Percentiles rank a stretch among this genome's conserved stretches.
Conservation (phyloP, 2,888 invertebrate genomes). For the Micropterix aruncella region DNA sequence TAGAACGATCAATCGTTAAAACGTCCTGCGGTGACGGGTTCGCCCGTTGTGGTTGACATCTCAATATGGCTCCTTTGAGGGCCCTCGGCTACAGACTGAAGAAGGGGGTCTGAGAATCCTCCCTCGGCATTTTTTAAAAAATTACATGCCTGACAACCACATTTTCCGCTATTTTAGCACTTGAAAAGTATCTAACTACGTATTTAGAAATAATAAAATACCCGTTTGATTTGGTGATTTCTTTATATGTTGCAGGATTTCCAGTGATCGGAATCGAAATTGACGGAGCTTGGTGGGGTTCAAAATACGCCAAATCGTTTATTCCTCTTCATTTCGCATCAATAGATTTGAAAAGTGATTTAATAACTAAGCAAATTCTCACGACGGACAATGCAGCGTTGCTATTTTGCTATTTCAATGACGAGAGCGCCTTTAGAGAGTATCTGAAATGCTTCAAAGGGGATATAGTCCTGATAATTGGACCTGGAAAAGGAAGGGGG, state of each 20-base stretch:
- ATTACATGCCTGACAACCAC: too few species aligned
- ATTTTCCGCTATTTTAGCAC: too few species aligned
- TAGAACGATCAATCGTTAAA: too few species aligned
- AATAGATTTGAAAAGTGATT: slow-evolving; percentile 22
- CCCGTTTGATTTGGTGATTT: too few species aligned
- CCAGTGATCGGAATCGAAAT: slow-evolving; percentile 57
- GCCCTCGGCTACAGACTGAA: too few species aligned
- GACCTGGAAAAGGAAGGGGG: slow-evolving; percentile 46
- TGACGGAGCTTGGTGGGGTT: slow-evolving; percentile 70
- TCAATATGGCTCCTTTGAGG: too few species aligned
- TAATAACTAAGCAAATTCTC: slow-evolving; percentile 22
- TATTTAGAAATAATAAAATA: too few species aligned
- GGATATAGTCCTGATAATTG: slow-evolving; percentile 55
- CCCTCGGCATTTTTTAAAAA: too few species aligned
- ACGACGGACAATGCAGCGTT: slow-evolving; percentile 38
- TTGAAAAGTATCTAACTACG: too few species aligned
- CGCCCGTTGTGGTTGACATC: too few species aligned
- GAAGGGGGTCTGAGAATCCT: too few species aligned
- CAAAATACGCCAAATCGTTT: slow-evolving; percentile 62
- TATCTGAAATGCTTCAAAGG: slow-evolving; percentile 53
- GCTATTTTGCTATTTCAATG: slow-evolving; percentile 73
- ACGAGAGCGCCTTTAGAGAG: slow-evolving; percentile 48
- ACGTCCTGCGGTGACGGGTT: too few species aligned
- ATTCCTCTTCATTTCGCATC: slow-evolving; percentile 45
- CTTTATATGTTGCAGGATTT: slow-evolving; percentile 36